Evolutionary conservation across 2,113 vertebrate species (phyloP).

Genomic region (Rafetus swinhoei): DNA sequence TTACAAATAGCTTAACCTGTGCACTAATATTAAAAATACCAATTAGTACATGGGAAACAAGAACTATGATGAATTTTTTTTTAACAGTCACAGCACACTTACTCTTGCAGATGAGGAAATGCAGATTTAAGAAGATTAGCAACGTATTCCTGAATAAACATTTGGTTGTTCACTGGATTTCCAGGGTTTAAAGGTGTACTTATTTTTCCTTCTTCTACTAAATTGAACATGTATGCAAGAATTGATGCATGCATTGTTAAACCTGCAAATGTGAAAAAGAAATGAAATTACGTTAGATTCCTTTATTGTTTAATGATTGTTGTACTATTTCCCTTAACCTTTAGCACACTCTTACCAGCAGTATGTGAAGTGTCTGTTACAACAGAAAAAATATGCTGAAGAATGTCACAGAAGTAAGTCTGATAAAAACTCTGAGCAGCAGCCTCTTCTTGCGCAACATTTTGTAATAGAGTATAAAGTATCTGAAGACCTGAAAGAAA

Average conservation of each 20-base stretch:
- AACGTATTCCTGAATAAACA: conserved; percentile 98
- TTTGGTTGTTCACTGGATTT: conserved; percentile 91
- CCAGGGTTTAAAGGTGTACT: conserved; percentile 88
- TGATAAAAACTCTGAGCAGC: conserved; percentile 99
- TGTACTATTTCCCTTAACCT: not conserved
- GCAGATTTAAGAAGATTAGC: conserved; percentile 98
- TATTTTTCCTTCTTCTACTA: conserved; percentile 99
- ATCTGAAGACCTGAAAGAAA: conserved; percentile 90
- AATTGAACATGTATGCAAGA: conserved; percentile 99
- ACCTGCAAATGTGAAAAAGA: conserved; percentile 77
- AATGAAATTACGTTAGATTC: not conserved
- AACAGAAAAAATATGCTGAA: conserved; percentile 98
- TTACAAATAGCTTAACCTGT: conserved; percentile 99
- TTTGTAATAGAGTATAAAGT: conserved; percentile 96
- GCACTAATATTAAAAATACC: conserved; percentile 82
- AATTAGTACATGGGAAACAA: not conserved
- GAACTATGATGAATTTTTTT: not conserved
- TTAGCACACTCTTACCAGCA: conserved; percentile 83
- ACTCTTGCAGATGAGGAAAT: conserved; percentile 99
- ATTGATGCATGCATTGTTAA: conserved; percentile 99
- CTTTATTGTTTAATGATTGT: not conserved
- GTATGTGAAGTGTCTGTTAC: conserved; percentile 99
- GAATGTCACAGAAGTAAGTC: conserved; percentile 97
- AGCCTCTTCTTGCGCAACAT: conserved; percentile 96
- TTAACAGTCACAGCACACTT: conserved; percentile 56